Evolutionary conservation across 2,797 vertebrate species (phyloP).

Genomic region (Austrolebias charrua): DNA sequence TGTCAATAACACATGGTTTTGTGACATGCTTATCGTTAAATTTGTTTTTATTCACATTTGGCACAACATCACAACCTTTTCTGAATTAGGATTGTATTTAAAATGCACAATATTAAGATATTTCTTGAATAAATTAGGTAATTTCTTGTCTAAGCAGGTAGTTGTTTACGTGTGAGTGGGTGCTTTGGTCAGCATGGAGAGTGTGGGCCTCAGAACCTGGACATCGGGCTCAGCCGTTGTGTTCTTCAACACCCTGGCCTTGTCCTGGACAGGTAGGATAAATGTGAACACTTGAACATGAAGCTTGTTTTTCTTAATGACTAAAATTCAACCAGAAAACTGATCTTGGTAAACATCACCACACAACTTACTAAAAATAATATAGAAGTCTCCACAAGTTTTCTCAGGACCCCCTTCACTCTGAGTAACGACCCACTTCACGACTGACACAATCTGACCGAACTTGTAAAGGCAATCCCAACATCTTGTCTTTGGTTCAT

Average conservation of each 20-base stretch:
- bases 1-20: too few relatives aligned
- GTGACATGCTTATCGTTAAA: too few relatives aligned
- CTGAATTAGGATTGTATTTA: too few relatives aligned
- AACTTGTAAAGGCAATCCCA: too few relatives aligned
- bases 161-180: slow-evolving; percentile 32
- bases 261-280: slow-evolving; percentile 75
- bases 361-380: too few relatives aligned
- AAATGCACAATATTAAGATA: neutral
- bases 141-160: slow-evolving; percentile 54
- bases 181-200: slow-evolving; percentile 66
- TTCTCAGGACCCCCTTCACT: neutral
- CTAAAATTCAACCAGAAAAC: neutral
- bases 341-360: neutral
- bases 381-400: too few relatives aligned
- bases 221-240: slow-evolving; percentile 60
- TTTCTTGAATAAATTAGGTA: neutral
- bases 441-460: too few relatives aligned
- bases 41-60: too few relatives aligned
- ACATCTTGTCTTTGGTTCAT: too few relatives aligned
- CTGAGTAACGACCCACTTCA: too few relatives aligned
- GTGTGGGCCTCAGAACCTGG: slow-evolving; percentile 54
- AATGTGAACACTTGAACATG: neutral
- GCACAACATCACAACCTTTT: too few relatives aligned
- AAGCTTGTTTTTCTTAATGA: neutral
- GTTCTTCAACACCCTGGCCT: slow-evolving; percentile 73